A percentile compares a stretch with the other conserved stretches of the same genome.
phyloP scores from a whole-genome alignment of 2,797 vertebrate genomes.

The Eulemur mongoz region DNA sequence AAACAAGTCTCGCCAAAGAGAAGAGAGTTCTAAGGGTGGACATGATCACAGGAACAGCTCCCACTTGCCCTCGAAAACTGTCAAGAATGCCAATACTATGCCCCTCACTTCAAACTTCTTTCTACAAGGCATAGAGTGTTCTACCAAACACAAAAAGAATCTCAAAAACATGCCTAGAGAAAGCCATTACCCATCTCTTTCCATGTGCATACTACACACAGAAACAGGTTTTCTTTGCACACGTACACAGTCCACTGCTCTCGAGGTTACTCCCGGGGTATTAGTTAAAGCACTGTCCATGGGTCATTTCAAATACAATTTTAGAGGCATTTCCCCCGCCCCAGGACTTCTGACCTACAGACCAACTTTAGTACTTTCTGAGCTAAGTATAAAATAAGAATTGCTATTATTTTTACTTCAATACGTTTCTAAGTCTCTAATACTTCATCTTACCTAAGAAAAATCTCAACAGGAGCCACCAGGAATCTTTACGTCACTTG shows the following conservation, averaged over 20 bases:
- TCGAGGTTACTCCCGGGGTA: not conserved
- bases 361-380: not conserved
- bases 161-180: not conserved
- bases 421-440: not conserved
- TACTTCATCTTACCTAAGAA: not conserved
- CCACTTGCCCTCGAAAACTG: not conserved
- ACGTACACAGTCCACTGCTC: not conserved
- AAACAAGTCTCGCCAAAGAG: not conserved
- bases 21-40: not conserved
- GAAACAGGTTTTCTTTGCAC: not conserved
- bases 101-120: not conserved
- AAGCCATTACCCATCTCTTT: not conserved
- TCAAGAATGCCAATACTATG: not conserved
- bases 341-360: not conserved
- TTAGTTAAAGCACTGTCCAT: not conserved
- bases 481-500: not conserved
- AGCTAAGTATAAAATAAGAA: constrained; percentile 18
- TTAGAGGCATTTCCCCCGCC: not conserved
- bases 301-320: not conserved
- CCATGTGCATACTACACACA: too few species aligned
- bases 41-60: not conserved
- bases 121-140: not conserved
- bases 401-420: not conserved
- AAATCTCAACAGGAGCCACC: not conserved
- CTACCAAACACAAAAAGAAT: not conserved